Base-by-base conservation (phyloP, 2,888 invertebrate species). In the Nebria brevicollis region DNA sequence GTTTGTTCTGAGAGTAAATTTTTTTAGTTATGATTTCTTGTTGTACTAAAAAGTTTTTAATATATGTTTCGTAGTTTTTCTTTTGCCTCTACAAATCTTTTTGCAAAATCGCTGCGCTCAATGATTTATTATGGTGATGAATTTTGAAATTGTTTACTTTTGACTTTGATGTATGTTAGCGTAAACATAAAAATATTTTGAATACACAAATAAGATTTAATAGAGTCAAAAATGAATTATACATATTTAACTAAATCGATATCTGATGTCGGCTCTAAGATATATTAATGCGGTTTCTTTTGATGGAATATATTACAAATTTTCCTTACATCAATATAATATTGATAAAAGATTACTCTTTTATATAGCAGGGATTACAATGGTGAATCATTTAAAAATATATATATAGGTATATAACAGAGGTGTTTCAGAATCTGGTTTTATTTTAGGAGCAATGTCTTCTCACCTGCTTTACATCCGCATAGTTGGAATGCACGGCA, bases 141-240 rank as follows among this genome's bases (percentile, higher is more conserved):
- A 70, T 70, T 70, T 70, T 70, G 70, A 70, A 70, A 70, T 70
- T 54, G 70, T 26, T 70, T 70, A 70, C 54, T 54, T 34, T 54
- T 54, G 54, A 54, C 54, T 54, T 54, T 54, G 54, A 54, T 54
- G 54, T 54, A 54, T 54, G 54, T 54, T 54, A 7, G 54, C 54
- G 54, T 1, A 54, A 54, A 54, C 54, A 54, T 54, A 54, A 54
- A 54, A 54, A 54, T 43, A 54, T 54, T 8, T 54, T 54, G 54
- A 13, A 34, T 34, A 34, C 34, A 34, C 34, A 34, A 34, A 34
- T 34, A 34, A 34, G 34, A 34, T 34, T 34, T 34, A 34, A 34
- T 34, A 34, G 2, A 34, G 34, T 34, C 34, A 34, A 34, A 34
- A 34, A 34, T 34, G 34, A 34, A 34, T 34, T 34, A 34, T 34